Evolutionary conservation across 2,888 invertebrate species (phyloP), one percentile per base, ranked within the genome.

Genomic region (Pegoplata infirma): DNA sequence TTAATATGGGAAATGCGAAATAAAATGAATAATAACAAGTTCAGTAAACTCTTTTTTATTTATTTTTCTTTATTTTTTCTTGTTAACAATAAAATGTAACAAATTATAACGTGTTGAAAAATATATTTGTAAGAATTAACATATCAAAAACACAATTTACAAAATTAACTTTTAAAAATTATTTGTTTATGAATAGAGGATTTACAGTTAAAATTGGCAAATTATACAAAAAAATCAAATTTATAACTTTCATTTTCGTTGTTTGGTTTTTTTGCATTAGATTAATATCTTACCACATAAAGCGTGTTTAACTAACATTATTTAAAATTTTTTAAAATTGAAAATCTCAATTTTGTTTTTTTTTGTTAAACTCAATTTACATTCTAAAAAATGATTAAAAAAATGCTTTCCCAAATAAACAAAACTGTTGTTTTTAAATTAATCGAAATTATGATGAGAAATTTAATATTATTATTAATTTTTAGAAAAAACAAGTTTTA

Each of bases 1-100:
- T 71, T 71, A 61, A 71, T 71, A 71, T 71, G 71, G 61, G 61
- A 71, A 71, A 71, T 63, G 32, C 47, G 46, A 21, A 23, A 10
- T 14, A 51, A 12, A 14, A 7, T 3, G n/a, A 28, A 14, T n/a
- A 25, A 7, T 12, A 55, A 55, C 23, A 55, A 55, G 55, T 55
- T 55, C 55, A 55, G 8, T 55, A 17, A 55, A 55, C 55, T 55
- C n/a, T n/a, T n/a, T n/a, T n/a, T n/a, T n/a, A n/a, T n/a, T n/a
- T n/a, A n/a, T n/a, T 12, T 32, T 32, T 4, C 12, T 32, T 28
- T 55, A n/a, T 28, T 28, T 16, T 16, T 25, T 12, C 25, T 53
- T 53, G 51, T 53, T 53, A 53, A 53, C 51, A 53, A 53, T 12
- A 25, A 25, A 53, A 25, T 53, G 5, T 53, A 53, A 25, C 25